phyloP scores from a whole-genome alignment of 2,888 invertebrate species.

The Heliconius ismenius region DNA sequence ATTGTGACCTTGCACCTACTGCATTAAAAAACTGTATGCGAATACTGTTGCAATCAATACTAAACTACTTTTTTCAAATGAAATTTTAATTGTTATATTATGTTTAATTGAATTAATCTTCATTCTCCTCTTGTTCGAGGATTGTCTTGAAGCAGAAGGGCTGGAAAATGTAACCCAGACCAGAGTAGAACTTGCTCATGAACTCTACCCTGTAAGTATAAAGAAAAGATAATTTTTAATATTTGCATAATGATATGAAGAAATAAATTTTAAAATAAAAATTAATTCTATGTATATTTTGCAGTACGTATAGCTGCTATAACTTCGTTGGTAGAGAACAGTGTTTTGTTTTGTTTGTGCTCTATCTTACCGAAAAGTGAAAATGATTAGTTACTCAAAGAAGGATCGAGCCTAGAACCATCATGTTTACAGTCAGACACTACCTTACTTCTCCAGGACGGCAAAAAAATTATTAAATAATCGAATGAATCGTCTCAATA shows the following conservation, averaged over 20 bases:
- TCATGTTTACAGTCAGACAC: not conserved
- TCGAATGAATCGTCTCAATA: no score
- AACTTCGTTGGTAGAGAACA: no score
- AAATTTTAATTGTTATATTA: constrained; percentile 32
- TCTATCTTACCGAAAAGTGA: no score
- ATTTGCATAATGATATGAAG: not conserved
- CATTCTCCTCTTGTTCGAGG: constrained; percentile 81
- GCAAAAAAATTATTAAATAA: no score
- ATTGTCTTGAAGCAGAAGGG: constrained; percentile 93
- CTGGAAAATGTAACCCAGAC: constrained; percentile 90
- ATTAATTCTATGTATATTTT: no score
- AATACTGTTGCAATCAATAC: constrained; percentile 64
- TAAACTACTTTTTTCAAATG: constrained; percentile 45
- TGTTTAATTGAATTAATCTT: constrained; percentile 57
- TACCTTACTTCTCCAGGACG: not conserved
- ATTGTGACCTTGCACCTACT: constrained; percentile 63
- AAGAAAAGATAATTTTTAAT: not conserved
- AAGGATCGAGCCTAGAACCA: no score
- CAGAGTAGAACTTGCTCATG: constrained; percentile 96
- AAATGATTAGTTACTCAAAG: no score
- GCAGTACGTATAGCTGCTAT: no score
- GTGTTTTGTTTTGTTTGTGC: no score
- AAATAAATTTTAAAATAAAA: no score
- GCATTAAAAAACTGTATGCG: constrained; percentile 44
- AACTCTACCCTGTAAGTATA: constrained; percentile 91